phyloP scores from a whole-genome alignment of 2,888 invertebrate species.

The Bugulina stolonifera region DNA sequence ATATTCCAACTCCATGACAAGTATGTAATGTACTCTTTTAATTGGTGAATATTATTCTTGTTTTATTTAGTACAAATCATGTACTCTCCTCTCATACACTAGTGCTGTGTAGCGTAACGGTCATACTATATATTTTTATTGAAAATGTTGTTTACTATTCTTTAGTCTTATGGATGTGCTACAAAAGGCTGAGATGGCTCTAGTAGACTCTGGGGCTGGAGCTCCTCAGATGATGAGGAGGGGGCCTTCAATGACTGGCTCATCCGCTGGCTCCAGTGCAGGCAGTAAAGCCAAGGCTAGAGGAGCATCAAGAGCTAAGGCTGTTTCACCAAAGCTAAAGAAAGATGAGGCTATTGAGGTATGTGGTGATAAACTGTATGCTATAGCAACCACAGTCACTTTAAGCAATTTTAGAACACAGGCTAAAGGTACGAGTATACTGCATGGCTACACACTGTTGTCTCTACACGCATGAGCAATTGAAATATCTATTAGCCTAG shows the following conservation, averaged over 20 bases:
- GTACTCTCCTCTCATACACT: too few species aligned
- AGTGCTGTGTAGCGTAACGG: too few species aligned
- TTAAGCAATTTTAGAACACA: too few species aligned
- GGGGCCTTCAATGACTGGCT: neutral
- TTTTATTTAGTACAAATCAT: constrained; percentile 25
- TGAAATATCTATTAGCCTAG: too few species aligned
- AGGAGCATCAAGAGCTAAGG: constrained; percentile 33
- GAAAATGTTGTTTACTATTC: too few species aligned
- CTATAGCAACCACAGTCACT: too few species aligned
- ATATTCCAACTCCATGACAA: constrained; percentile 43
- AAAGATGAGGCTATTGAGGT: constrained; percentile 45
- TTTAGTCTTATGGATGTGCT: constrained; percentile 40
- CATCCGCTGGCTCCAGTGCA: constrained; percentile 31
- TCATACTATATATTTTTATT: too few species aligned
- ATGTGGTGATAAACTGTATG: neutral
- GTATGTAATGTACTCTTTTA: constrained; percentile 30
- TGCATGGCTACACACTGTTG: too few species aligned
- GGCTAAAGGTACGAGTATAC: too few species aligned
- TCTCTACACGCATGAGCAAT: too few species aligned
- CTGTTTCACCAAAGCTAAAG: constrained; percentile 41
- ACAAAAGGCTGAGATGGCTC: constrained; percentile 44
- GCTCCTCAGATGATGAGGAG: constrained; percentile 33
- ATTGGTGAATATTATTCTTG: neutral
- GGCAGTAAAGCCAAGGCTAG: constrained; percentile 30
- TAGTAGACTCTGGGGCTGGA: constrained; percentile 34